phyloP scores from a whole-genome alignment of 2,888 invertebrate genomes.

The Cosmopolites sordidus region DNA sequence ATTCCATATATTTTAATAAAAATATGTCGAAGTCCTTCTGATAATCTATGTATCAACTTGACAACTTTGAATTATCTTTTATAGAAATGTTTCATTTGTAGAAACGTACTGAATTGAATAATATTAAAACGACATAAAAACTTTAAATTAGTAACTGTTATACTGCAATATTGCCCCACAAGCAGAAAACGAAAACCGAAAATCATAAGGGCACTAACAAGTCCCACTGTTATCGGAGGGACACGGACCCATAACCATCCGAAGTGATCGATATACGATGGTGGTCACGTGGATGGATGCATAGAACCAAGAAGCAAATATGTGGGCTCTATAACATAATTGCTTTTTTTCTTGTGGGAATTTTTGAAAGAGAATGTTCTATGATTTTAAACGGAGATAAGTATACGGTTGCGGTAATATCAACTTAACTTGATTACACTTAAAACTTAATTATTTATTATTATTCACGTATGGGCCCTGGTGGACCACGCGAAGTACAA shows the following conservation, averaged over 20 bases:
- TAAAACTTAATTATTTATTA: too few species aligned
- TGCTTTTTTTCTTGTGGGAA: slow-evolving; percentile 28
- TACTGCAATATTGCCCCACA: slow-evolving; percentile 17
- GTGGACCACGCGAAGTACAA: too few species aligned
- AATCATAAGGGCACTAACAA: slow-evolving; percentile 19
- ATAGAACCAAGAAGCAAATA: slow-evolving; percentile 8
- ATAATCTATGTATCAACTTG: background rate
- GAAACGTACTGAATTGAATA: too few species aligned
- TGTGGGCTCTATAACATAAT: slow-evolving; percentile 24
- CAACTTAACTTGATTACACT: too few species aligned
- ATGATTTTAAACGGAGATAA: background rate
- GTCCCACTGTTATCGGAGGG: slow-evolving; percentile 16
- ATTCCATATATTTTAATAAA: background rate
- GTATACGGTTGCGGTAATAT: background rate
- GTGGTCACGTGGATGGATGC: slow-evolving; percentile 26
- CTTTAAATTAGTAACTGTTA: slow-evolving; percentile 7
- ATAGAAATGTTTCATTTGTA: too few species aligned
- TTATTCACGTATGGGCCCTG: too few species aligned
- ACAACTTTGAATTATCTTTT: too few species aligned
- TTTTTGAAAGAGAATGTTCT: slow-evolving; percentile 1
- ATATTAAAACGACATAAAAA: too few species aligned
- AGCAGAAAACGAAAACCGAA: slow-evolving; percentile 12
- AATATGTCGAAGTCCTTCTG: background rate
- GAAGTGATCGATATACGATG: slow-evolving; percentile 23
- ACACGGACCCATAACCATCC: slow-evolving; percentile 1